Evolutionary conservation across 2,113 vertebrate genomes (phyloP).

Genomic region (Hypocryptadius cinnamomeus): DNA sequence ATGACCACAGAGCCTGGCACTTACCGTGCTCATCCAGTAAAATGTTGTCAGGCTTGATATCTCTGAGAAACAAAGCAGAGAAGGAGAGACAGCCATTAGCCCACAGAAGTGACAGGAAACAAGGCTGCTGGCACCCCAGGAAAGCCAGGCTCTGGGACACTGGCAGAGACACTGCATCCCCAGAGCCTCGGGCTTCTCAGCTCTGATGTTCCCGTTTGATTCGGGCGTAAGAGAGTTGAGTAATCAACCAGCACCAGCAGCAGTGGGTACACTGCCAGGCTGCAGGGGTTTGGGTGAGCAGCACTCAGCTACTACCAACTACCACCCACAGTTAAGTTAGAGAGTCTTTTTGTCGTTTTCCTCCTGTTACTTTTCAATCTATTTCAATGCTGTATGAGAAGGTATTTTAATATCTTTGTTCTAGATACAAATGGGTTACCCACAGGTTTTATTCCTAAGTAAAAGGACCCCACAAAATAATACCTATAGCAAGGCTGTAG

Average conservation of each 20-base stretch:
- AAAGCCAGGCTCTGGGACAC: background rate
- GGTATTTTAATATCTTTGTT: background rate
- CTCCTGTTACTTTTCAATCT: background rate
- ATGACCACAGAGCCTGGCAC: background rate
- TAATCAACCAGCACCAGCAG: background rate
- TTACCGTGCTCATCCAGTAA: conserved; percentile 95
- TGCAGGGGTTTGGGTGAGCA: background rate
- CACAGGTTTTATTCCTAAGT: background rate
- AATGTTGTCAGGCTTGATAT: conserved; percentile 98
- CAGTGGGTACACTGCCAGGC: accelerated
- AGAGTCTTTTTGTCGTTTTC: background rate
- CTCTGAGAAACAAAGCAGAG: conserved; percentile 70
- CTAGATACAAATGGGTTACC: background rate
- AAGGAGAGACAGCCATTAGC: background rate
- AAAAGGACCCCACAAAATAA: background rate
- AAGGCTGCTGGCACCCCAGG: accelerated
- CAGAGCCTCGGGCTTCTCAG: background rate
- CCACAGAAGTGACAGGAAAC: background rate
- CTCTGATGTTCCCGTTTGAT: background rate
- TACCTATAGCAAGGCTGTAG: background rate
- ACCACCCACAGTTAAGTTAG: accelerated
- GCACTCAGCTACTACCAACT: background rate
- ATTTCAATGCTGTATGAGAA: background rate
- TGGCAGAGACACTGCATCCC: background rate
- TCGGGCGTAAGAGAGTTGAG: accelerated